Evolutionary conservation across 2,797 vertebrate genomes (phyloP).

Genomic region (Coregonus ussuriensis): DNA sequence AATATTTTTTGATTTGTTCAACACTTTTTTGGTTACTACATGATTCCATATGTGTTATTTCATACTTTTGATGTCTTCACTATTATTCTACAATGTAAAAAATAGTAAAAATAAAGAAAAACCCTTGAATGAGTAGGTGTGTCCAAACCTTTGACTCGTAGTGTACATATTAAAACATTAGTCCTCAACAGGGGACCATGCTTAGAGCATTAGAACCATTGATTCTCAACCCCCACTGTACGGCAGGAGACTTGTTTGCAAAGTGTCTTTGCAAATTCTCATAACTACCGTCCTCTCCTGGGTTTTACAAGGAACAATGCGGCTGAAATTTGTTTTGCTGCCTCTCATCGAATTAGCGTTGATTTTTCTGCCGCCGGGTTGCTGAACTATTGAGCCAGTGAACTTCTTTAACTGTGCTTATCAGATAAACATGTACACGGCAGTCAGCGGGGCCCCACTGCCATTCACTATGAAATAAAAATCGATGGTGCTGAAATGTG

Average conservation of each 20-base stretch:
- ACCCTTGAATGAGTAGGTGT: no score
- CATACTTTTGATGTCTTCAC: no score
- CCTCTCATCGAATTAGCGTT: conserved; percentile 90
- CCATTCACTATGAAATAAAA: conserved; percentile 82
- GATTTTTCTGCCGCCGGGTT: conserved; percentile 82
- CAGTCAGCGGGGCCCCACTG: conserved; percentile 66
- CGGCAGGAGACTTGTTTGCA: not conserved
- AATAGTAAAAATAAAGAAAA: no score
- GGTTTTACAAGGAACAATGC: not conserved
- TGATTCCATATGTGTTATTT: no score
- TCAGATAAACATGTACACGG: conserved; percentile 74
- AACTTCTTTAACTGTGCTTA: conserved; percentile 84
- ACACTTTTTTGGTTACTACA: no score
- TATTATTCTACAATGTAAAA: no score
- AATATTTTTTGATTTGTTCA: no score
- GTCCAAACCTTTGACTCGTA: no score
- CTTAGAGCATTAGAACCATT: not conserved
- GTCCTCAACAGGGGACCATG: conserved; percentile 51
- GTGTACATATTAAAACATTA: conserved; percentile 10
- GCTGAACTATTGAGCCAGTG: conserved; percentile 79
- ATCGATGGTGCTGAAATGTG: conserved; percentile 74
- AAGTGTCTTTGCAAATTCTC: not conserved
- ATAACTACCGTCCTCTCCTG: not conserved
- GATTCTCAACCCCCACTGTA: not conserved
- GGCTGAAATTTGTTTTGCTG: conserved; percentile 84